phyloP scores from a whole-genome alignment of 2,888 invertebrate genomes.

The Mesoligia furuncula region DNA sequence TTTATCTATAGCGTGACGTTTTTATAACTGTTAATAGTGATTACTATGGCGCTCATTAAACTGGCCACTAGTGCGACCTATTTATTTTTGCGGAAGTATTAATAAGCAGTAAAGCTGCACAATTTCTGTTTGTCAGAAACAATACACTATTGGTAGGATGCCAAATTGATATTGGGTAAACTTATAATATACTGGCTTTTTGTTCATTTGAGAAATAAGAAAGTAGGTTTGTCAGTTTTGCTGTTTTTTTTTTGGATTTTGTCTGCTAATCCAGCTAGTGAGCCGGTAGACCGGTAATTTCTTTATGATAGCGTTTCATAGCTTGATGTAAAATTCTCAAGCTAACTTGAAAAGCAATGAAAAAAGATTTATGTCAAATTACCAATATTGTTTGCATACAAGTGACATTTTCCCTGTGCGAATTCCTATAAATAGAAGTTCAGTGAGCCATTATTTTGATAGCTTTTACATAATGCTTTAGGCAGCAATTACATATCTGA shows the following conservation, averaged over 20 bases:
- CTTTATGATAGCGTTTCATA: not conserved
- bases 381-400: no score
- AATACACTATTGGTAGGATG: slow-evolving; percentile 6
- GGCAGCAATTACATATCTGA: not conserved
- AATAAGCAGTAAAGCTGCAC: not conserved
- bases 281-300: not conserved
- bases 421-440: not conserved
- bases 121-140: slow-evolving; percentile 3
- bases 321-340: not conserved
- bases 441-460: not conserved
- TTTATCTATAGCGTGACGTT: not conserved
- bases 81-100: slow-evolving; percentile 9
- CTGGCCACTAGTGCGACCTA: slow-evolving; percentile 3
- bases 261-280: not conserved
- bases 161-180: slow-evolving; percentile 8
- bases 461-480: not conserved
- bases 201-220: not conserved
- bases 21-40: slow-evolving; percentile 2
- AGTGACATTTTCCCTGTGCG: not conserved
- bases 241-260: not conserved
- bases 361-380: not conserved
- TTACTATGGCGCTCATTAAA: not conserved
- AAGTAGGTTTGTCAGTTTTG: not conserved
- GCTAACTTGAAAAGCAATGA: not conserved
- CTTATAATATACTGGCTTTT: not conserved